These are phyloP conservation scores for Drosophila planitibia DNA, from an alignment of 2,888 invertebrate genomes.

Conservation along the genomic window DNA sequence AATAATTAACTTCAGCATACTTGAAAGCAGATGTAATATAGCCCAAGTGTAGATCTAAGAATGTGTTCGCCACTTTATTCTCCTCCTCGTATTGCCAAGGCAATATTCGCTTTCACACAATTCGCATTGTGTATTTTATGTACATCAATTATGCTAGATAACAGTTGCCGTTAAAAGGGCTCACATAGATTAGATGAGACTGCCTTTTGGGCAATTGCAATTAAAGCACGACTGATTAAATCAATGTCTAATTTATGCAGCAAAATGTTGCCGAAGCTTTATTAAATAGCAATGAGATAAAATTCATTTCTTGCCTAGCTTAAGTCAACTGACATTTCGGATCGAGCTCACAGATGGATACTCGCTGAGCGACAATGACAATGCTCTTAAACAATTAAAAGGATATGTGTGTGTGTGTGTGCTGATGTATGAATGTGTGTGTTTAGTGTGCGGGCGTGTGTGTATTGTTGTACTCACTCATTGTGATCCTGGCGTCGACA, in stretches of 20 bases:
- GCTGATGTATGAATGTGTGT: not conserved
- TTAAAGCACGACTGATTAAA: slow-evolving; percentile 61
- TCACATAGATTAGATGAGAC: slow-evolving; percentile 1
- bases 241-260: slow-evolving; percentile 70
- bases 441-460: not conserved
- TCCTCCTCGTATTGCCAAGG: not conserved
- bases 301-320: slow-evolving; percentile 26
- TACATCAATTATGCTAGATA: not conserved
- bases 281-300: slow-evolving; percentile 31
- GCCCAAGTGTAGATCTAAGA: not conserved
- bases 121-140: slow-evolving; percentile 14
- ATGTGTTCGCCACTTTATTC: not conserved
- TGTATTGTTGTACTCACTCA: slow-evolving; percentile 90
- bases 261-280: slow-evolving; percentile 27
- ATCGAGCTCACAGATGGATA: not conserved
- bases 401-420: not conserved
- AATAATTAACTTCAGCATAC: not conserved
- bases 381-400: slow-evolving; percentile 46
- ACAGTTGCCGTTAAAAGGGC: not conserved
- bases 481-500: slow-evolving; percentile 99
- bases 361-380: slow-evolving; percentile 26
- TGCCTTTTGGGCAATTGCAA: slow-evolving; percentile 25
- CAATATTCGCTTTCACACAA: not conserved
- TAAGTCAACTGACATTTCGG: slow-evolving; percentile 4
- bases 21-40: not conserved